Base-by-base conservation (phyloP, 2,113 vertebrate genomes). In the Abramis brama region DNA sequence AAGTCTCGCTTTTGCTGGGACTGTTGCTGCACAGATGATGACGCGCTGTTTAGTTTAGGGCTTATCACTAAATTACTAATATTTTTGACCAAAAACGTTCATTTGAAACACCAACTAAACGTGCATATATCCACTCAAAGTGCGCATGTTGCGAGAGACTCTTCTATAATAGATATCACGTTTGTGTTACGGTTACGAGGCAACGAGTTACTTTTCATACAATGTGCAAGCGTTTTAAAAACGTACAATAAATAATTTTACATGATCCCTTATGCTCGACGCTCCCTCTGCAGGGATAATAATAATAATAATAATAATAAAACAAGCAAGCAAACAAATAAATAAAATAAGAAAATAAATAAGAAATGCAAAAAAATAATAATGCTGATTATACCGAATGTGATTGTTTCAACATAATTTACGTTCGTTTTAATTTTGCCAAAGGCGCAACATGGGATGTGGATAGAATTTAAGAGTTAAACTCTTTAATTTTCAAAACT, bases 41-140 rank as follows among this genome's bases (percentile, higher is more conserved):
- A 82, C 62, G 62, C 10, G 8, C 0, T 36, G 62, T 33, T 30
- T 57, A 43, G 13, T 82, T 87, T 75, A 86, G 89, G 89, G 85
- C 77, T 43, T 11, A 21, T 88, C 47, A 5, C 17, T 59, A 85
- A 86, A 66, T 66, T 84, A 79, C 13, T 10, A 7, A 13, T 2
- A 30, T 2, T n/a, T 74, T 13, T 11, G 25, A 23, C 70, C 8
- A 43, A 50, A 55, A 50, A 2, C 15, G 62, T 74, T 43, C 55
- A 52, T 5, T 77, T 5, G 36, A 55, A 43, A 4, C 33, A 59
- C 33, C 0, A 79, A 6, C 3, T 17, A 33, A 33, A 57, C 1
- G 19, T 77, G 23, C 8, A 21, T 21, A 57, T 12, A 57, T 57
- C 2, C 19, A 0, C 17, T 77, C 10, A 17, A 52, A 50, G 25